These are phyloP conservation scores for Halisarca cf. caerulea DNA, from an alignment of 37 sponge, comb jelly and placozoan species.

Conservation along the genomic window DNA sequence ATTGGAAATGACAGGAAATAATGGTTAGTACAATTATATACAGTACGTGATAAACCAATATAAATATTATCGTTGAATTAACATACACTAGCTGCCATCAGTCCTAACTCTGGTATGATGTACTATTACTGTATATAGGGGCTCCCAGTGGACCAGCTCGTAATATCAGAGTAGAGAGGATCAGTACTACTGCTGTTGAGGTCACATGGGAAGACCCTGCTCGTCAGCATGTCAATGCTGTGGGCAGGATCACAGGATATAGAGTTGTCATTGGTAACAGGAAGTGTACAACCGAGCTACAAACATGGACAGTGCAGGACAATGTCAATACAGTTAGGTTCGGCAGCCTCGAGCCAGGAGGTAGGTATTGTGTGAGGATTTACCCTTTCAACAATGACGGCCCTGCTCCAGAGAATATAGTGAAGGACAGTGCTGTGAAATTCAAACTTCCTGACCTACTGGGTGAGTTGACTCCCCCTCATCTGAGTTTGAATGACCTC, in stretches of 20 bases:
- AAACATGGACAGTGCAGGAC: too few relatives aligned
- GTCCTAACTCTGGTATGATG: too few relatives aligned
- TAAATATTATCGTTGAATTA: too few relatives aligned
- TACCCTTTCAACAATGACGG: background rate
- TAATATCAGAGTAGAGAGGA: background rate
- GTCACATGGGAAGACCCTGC: constrained; percentile 10
- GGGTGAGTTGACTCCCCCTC: too few relatives aligned
- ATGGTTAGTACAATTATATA: too few relatives aligned
- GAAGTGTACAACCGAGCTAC: background rate
- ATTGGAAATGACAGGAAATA: too few relatives aligned
- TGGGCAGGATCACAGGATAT: background rate
- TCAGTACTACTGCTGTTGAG: background rate
- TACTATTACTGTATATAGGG: too few relatives aligned
- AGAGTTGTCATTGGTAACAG: background rate
- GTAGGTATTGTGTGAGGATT: background rate
- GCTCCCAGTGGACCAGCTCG: constrained; percentile 15
- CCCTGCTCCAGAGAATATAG: background rate
- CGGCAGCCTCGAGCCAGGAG: background rate
- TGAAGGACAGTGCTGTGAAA: too few relatives aligned
- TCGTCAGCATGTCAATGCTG: background rate
- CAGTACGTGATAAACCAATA: too few relatives aligned
- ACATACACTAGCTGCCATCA: too few relatives aligned
- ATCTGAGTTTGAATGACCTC: too few relatives aligned
- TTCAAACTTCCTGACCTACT: too few relatives aligned
- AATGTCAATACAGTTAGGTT: background rate